Evolutionary conservation across 2,888 invertebrate genomes (phyloP), one percentile per base, ranked within the genome.

Genomic region (Physocephala rufipes): DNA sequence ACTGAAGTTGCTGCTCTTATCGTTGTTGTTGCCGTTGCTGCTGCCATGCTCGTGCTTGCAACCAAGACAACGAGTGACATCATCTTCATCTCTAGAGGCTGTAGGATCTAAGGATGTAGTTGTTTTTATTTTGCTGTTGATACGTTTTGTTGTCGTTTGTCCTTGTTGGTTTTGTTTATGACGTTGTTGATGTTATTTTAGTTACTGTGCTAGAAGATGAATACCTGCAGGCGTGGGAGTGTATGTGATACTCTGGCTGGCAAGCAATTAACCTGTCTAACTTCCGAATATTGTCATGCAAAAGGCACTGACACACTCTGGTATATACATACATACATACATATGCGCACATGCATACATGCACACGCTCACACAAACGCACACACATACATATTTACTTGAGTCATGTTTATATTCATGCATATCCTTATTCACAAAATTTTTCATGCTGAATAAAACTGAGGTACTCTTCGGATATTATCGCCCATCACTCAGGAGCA

Each of bases 261-360:
- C 64, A 55, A 61, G 49, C 66, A 71, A 71, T 71, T 71, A 71
- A 66, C 66, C 71, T 71, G 71, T 63, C 71, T 66, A 49, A 62
- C 53, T 45, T 30, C 13, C 47, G 13, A 63, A 28, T 65, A 59
- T 45, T 49, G 16, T 21, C 36, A 61, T 61, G 45, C 26, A 28
- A 24, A 58, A 26, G 26, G 15, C 49, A 19, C 58, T 9, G 58
- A 58, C 24, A 1, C 58, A 58, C 63, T 21, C 24, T 24, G 4
- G 16, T 59, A 59, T 28, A 67, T 47, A 47, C 49, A 21, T 59
- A 58, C 26, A 64, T 30, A 58, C 58, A 67, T 16, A 7, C 36
- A 36, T 36, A 36, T 36, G 4, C 36, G 9, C 9, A 36, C 36
- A 36, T 9, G 9, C 36, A 36, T 36, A 9, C 5, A 9, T 36